phyloP scores from a whole-genome alignment of 2,888 invertebrate species.

The Harpalus rubripes region DNA sequence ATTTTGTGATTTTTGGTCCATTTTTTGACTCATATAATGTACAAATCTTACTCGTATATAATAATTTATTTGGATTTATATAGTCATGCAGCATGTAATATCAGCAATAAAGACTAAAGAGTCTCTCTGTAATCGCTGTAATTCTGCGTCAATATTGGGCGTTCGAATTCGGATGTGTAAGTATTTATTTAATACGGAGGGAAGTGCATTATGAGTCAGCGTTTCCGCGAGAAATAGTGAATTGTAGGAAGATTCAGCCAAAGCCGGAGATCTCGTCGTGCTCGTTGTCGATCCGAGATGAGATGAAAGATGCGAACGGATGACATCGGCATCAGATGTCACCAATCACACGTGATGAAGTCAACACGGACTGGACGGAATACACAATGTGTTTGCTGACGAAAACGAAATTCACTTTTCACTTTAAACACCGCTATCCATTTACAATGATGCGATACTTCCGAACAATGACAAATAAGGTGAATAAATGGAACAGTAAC shows the following conservation, averaged over 20 bases:
- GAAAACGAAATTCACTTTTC: conserved; percentile 40
- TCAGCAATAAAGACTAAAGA: no score
- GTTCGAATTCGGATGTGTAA: background rate
- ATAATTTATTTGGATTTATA: no score
- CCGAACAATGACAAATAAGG: no score
- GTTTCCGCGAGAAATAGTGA: conserved; percentile 19
- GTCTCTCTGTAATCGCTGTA: no score
- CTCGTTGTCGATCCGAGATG: conserved; percentile 28
- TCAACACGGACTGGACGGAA: conserved; percentile 57
- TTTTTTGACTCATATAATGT: no score
- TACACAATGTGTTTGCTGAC: conserved; percentile 52
- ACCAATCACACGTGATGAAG: conserved; percentile 60
- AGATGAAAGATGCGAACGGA: conserved; percentile 39
- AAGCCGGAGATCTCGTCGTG: background rate
- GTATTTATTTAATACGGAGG: background rate
- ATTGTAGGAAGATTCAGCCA: conserved; percentile 18
- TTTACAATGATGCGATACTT: background rate
- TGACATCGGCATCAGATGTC: conserved; percentile 58
- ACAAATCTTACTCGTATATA: no score
- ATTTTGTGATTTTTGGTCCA: no score
- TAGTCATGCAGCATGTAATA: no score
- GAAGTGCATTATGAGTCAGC: conserved; percentile 41
- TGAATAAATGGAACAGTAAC: no score
- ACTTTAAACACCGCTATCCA: conserved; percentile 3
- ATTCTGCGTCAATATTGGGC: background rate